Conservation (phyloP, 2,797 vertebrate species). For the Anomalospiza imberbis region DNA sequence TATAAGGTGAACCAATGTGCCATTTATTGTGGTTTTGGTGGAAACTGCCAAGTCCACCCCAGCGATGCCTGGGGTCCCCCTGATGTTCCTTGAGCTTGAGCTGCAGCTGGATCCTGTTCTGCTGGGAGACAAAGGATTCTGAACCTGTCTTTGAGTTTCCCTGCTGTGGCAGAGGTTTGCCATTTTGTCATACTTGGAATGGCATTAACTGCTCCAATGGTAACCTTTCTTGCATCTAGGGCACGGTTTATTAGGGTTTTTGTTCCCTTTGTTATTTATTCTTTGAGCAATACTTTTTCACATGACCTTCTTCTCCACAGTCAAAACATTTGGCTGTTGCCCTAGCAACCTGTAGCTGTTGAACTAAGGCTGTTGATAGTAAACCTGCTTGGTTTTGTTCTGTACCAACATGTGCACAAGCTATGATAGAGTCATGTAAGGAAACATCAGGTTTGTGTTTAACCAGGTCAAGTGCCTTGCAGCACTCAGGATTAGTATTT, state of each 20-base stretch:
- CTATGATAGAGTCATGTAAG: not conserved
- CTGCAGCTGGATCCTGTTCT: not conserved
- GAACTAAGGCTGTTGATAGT: not conserved
- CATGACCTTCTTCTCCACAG: not conserved
- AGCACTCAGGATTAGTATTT: not conserved
- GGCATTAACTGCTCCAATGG: too few relatives aligned
- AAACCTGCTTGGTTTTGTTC: not conserved
- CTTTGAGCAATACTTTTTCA: not conserved
- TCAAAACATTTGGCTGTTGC: not conserved
- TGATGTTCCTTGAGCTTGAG: not conserved
- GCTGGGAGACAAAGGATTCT: fast-evolving
- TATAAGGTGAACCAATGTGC: fast-evolving
- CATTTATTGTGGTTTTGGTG: not conserved
- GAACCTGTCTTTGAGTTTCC: fast-evolving
- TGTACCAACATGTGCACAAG: not conserved
- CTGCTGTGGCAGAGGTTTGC: not conserved
- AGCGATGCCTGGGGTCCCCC: not conserved
- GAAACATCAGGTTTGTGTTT: not conserved
- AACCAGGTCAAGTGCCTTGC: not conserved
- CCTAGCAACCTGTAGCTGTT: not conserved
- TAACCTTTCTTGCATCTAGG: not conserved
- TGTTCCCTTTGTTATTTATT: not conserved
- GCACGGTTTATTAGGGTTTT: not conserved
- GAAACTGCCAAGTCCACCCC: not conserved
- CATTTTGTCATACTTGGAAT: not conserved